Percentiles rank a stretch among this genome's conserved stretches.
These are phyloP conservation scores for Euleptes europaea DNA, from an alignment of 2,113 vertebrate species.

Conservation along the genomic window DNA sequence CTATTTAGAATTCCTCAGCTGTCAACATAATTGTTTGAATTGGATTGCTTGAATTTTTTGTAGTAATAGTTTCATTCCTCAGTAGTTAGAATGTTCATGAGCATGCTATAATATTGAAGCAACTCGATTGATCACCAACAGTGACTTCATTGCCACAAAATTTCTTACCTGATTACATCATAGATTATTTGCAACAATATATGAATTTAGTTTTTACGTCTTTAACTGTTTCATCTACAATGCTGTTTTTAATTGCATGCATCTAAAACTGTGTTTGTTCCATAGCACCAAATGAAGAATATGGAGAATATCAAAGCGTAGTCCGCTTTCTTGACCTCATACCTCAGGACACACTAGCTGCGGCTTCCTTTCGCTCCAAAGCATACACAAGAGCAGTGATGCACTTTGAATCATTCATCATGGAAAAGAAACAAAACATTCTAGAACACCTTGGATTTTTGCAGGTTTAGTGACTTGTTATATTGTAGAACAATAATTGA, in stretches of 20 bases:
- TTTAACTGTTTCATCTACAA: background rate
- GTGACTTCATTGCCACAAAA: background rate
- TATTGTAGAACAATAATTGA: background rate
- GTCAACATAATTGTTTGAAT: background rate
- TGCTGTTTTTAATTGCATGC: background rate
- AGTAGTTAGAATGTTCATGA: background rate
- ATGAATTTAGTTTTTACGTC: constrained; percentile 15
- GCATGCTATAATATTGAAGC: background rate
- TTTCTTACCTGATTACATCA: background rate
- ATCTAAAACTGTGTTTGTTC: constrained; percentile 21
- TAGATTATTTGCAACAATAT: background rate
- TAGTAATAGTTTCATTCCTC: background rate
- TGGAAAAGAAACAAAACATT: constrained; percentile 93
- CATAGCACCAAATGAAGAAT: constrained; percentile 70
- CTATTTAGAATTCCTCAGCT: background rate
- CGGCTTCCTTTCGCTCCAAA: constrained; percentile 93
- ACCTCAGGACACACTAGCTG: constrained; percentile 92
- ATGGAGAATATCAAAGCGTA: constrained; percentile 88
- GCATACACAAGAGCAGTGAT: constrained; percentile 97
- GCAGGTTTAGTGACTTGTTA: constrained; percentile 79
- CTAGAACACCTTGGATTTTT: constrained; percentile 96
- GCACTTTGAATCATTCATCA: constrained; percentile 96
- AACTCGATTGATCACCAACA: background rate
- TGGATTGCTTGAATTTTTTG: background rate
- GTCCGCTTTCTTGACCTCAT: constrained; percentile 91